Base-by-base conservation (phyloP, 2,888 invertebrate species). In the Kryphioiulus occultus region DNA sequence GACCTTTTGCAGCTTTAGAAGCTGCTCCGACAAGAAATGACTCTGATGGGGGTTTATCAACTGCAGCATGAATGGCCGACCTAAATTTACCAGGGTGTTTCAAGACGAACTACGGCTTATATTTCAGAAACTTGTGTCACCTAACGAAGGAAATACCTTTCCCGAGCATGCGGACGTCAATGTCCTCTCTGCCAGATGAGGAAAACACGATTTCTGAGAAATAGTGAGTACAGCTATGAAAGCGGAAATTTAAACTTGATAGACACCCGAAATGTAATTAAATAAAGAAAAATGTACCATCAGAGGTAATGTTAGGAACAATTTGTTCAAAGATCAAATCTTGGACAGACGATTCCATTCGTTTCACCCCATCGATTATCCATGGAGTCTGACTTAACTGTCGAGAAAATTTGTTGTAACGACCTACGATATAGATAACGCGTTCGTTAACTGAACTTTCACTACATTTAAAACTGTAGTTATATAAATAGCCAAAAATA, bases 151-250 rank as follows among this genome's bases (percentile, higher is more conserved):
- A n/a, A 17, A 12, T 35, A 88, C 88, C 88, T 86, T 59, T 89
- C 83, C 88, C 88, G 17, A 99, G 92, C 92, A 97, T 99, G 88
- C 98, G 93, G 0, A 99, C 99, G 93, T 99, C 99, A 0, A 98
- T 97, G 92, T 99, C 99, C 92, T 99, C 99, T 68, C 99, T 93
- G 0, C 99, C 99, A 87, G 98, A 98, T 2, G 98, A 95, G 90
- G 96, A 94, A 92, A 99, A 97, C 91, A 95, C 96, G n/a, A 95
- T 92, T 42, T 93, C 93, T 93, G 91, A 22, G 91, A 90, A 87
- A 30, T 22, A 15, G n/a, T 59, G n/a, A 59, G 30, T 59, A 30
- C 19, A 44, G 19, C 0, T 30, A 53, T 30, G n/a, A n/a, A n/a
- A n/a, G n/a, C n/a, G n/a, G n/a, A n/a, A n/a, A n/a, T n/a, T 26